phyloP scores from a whole-genome alignment of 2,888 invertebrate species.

The Ephialtes manifestator region DNA sequence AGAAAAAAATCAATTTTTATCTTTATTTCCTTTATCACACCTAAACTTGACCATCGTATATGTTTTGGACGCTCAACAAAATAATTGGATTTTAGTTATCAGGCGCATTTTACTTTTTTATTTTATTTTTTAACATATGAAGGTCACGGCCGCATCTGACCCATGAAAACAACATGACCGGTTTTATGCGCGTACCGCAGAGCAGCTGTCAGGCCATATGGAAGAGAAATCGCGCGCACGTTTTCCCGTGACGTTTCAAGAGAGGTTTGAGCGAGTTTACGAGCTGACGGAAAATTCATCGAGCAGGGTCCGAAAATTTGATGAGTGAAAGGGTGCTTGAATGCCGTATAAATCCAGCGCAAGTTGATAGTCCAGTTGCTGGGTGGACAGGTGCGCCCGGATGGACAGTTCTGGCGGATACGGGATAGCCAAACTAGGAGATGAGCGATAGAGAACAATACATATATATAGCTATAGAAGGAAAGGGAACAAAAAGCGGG shows the following conservation, averaged over 20 bases:
- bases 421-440: neutral
- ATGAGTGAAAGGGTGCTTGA: constrained; percentile 61
- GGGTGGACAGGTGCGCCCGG: constrained; percentile 58
- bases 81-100: neutral
- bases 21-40: too few species aligned
- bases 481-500: constrained; percentile 19
- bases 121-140: neutral
- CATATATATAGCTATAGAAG: constrained; percentile 18
- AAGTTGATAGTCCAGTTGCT: constrained; percentile 59
- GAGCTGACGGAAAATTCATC: constrained; percentile 57
- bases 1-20: too few species aligned
- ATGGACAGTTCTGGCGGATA: constrained; percentile 14
- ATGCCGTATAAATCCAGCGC: constrained; percentile 57
- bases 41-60: neutral
- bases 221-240: constrained; percentile 10
- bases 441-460: constrained; percentile 35
- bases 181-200: constrained; percentile 24
- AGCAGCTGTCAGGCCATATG: constrained; percentile 54
- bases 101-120: neutral
- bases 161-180: neutral
- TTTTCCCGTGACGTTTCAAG: constrained; percentile 46
- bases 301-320: constrained; percentile 61
- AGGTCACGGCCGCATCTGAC: neutral
- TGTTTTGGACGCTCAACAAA: neutral
- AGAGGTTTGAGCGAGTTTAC: constrained; percentile 46